A percentile compares a stretch with the other conserved stretches of the same genome.
phyloP scores from a whole-genome alignment of 1,140 invertebrate genomes.

The Drosophila varians region DNA sequence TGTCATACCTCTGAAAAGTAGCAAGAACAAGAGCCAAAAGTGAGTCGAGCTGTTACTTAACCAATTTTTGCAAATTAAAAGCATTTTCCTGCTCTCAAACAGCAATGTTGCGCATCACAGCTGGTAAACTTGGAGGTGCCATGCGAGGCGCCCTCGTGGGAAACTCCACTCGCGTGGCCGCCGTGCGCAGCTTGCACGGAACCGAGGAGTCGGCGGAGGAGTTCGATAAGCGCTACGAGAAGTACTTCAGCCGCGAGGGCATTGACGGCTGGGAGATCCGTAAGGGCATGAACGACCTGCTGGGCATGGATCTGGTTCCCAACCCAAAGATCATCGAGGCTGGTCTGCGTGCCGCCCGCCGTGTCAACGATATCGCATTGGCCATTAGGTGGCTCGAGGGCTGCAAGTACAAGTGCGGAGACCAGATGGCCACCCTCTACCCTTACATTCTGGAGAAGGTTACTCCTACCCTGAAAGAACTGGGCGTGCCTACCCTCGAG shows the following conservation, averaged over 20 bases:
- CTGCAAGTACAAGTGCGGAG: conserved; percentile 95
- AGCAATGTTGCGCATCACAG: conserved; percentile 85
- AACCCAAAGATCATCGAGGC: conserved; percentile 97
- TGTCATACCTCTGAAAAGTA: conserved; percentile 39
- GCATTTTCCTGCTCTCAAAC: conserved; percentile 6
- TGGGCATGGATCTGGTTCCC: conserved; percentile 96
- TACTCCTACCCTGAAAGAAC: conserved; percentile 94
- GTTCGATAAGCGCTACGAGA: conserved; percentile 91
- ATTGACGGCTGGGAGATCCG: conserved; percentile 99
- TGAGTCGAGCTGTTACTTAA: conserved; percentile 75
- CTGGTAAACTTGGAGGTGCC: conserved; percentile 78
- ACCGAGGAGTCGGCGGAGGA: conserved; percentile 87
- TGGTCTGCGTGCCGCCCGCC: conserved; percentile 95
- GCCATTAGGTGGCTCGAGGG: conserved; percentile 96
- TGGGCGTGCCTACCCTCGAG: conserved; percentile 97
- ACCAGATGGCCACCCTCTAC: conserved; percentile 91
- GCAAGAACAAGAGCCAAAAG: conserved; percentile 61
- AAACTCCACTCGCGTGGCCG: conserved; percentile 50
- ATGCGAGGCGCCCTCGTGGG: conserved; percentile 72
- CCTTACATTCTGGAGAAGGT: conserved; percentile 97
- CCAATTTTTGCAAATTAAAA: conserved; percentile 60
- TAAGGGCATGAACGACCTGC: conserved; percentile 92
- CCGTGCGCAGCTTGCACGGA: conserved; percentile 79
- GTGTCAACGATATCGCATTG: conserved; percentile 97
- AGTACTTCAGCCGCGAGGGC: conserved; percentile 94